Percentiles rank a stretch among this genome's conserved stretches.
Conservation (phyloP, 1,140 invertebrate species). For the Apis mellifera region Amel_HAv3.1 CM009943.2:9809001-9809500, state of each 20-base stretch:
- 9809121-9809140: background rate
- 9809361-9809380: background rate
- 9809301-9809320: constrained; percentile 1
- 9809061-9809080: no score
- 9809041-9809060: no score
- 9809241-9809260: constrained; percentile 2
- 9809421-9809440: no score
- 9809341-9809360: background rate
- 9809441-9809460: no score
- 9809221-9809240: constrained; percentile 48
- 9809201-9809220: constrained; percentile 24
- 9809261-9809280: constrained; percentile 11
- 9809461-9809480: no score
- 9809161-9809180: constrained; percentile 35
- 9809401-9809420: no score
- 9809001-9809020: background rate
- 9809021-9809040: background rate
- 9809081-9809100: no score
- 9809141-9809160: constrained; percentile 27
- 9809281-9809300: background rate
- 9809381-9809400: no score
- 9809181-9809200: constrained; percentile 10
- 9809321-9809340: background rate
- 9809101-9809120: background rate
- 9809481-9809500: no score